Evolutionary conservation across 1,140 invertebrate genomes (phyloP).

Genomic region (Drosophila pallidifrons): DNA sequence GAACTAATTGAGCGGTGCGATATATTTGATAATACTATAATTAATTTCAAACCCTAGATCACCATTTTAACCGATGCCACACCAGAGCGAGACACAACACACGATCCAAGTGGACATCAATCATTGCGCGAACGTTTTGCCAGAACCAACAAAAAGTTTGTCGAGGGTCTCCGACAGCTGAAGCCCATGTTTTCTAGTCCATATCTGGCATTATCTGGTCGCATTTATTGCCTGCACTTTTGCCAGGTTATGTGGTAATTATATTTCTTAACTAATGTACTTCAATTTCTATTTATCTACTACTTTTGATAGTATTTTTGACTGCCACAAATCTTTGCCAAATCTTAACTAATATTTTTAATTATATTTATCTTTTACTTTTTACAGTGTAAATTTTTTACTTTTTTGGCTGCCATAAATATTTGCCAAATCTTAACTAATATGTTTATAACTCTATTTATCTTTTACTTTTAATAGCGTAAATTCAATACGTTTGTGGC

Average conservation of each 20-base stretch:
- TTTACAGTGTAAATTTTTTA: slow-evolving; percentile 28
- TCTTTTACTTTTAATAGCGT: slow-evolving; percentile 29
- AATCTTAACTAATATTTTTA: background rate
- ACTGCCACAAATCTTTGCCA: slow-evolving; percentile 87
- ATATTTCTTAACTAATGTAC: background rate
- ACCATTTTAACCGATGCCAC: slow-evolving; percentile 48
- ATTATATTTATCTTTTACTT: background rate
- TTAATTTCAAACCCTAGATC: slow-evolving; percentile 30
- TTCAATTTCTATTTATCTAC: background rate
- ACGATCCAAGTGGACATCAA: background rate
- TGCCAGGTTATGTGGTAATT: slow-evolving; percentile 69
- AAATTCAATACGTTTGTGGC: slow-evolving; percentile 84
- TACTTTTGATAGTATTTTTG: slow-evolving; percentile 70
- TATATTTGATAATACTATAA: too few species aligned
- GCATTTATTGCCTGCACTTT: slow-evolving; percentile 66
- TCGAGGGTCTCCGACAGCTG: slow-evolving; percentile 50
- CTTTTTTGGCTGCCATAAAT: slow-evolving; percentile 86
- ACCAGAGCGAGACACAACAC: slow-evolving; percentile 37
- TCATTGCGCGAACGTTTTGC: slow-evolving; percentile 18
- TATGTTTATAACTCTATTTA: background rate
- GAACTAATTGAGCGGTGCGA: too few species aligned
- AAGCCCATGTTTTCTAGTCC: slow-evolving; percentile 65
- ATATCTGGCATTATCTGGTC: slow-evolving; percentile 55
- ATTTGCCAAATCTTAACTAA: slow-evolving; percentile 77
- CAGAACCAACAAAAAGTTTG: slow-evolving; percentile 33